Evolutionary conservation across 2,888 invertebrate genomes (phyloP).

Genomic region (Alentia gelatinosa): DNA sequence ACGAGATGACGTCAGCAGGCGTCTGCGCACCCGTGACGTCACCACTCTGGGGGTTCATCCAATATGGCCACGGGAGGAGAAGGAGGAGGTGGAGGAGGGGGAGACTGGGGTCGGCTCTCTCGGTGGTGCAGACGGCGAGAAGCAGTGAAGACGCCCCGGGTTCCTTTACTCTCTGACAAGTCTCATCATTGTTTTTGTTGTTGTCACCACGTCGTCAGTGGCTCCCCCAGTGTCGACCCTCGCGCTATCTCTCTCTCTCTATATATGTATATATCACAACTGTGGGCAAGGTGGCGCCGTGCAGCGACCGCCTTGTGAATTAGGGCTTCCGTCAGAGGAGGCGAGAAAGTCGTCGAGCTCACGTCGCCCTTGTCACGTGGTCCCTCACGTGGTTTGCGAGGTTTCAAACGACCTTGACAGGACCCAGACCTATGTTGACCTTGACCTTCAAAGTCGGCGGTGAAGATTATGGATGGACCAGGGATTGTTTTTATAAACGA

Average conservation of each 20-base stretch:
- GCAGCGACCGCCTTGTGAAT: not conserved
- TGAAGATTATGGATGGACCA: slow-evolving; percentile 52
- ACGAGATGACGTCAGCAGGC: too few relatives aligned
- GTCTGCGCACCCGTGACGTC: too few relatives aligned
- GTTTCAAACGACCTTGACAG: not conserved
- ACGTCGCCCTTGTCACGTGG: not conserved
- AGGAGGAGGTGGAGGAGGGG: too few relatives aligned
- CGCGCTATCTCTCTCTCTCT: not conserved
- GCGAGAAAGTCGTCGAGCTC: not conserved
- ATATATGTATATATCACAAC: slow-evolving; percentile 36
- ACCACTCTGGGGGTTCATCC: too few relatives aligned
- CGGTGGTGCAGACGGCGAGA: too few relatives aligned
- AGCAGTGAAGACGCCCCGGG: too few relatives aligned
- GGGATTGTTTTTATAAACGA: not conserved
- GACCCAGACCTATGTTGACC: slow-evolving; percentile 41
- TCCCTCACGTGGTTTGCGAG: not conserved
- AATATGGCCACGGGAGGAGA: too few relatives aligned
- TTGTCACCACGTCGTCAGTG: not conserved
- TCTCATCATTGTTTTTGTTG: not conserved
- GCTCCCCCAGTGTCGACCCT: not conserved
- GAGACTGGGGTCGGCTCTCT: too few relatives aligned
- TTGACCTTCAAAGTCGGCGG: slow-evolving; percentile 36
- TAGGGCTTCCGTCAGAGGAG: not conserved
- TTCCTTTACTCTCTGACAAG: too few relatives aligned
- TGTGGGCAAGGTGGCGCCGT: not conserved